phyloP scores from a whole-genome alignment of 2,113 vertebrate species.

The Asarcornis scutulata region DNA sequence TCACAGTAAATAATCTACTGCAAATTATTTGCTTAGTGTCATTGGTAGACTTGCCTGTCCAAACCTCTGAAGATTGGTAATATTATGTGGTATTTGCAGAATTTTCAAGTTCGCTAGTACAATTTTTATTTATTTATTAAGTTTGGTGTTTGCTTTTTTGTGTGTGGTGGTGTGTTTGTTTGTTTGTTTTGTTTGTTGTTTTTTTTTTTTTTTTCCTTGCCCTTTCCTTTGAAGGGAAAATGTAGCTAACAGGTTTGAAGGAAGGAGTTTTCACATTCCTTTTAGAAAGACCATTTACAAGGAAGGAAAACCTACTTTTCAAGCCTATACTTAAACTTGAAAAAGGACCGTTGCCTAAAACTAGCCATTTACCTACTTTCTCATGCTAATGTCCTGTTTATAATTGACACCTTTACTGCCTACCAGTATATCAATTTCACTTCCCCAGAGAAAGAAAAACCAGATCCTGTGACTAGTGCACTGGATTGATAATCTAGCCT shows the following conservation, averaged over 20 bases:
- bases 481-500: conserved; percentile 95
- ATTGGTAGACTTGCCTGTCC: background rate
- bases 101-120: background rate
- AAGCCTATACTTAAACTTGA: conserved; percentile 53
- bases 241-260: conserved; percentile 1
- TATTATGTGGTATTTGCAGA: background rate
- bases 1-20: background rate
- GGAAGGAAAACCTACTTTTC: conserved; percentile 52
- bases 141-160: too few species aligned
- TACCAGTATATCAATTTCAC: conserved; percentile 86
- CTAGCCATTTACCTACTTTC: conserved; percentile 78
- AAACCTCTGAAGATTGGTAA: background rate
- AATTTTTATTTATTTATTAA: background rate
- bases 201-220: background rate
- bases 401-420: conserved; percentile 93
- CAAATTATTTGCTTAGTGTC: background rate
- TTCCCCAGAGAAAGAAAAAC: conserved; percentile 89
- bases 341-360: conserved; percentile 69
- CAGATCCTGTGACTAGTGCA: conserved; percentile 88
- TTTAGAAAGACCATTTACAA: background rate
- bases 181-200: too few species aligned
- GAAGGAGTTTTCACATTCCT: conserved; percentile 41
- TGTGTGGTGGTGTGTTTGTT: too few species aligned
- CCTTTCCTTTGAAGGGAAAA: background rate
- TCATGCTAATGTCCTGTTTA: conserved; percentile 92